Base-by-base conservation (phyloP, 2,113 vertebrate genomes). In the Oxyruncus cristatus region DNA sequence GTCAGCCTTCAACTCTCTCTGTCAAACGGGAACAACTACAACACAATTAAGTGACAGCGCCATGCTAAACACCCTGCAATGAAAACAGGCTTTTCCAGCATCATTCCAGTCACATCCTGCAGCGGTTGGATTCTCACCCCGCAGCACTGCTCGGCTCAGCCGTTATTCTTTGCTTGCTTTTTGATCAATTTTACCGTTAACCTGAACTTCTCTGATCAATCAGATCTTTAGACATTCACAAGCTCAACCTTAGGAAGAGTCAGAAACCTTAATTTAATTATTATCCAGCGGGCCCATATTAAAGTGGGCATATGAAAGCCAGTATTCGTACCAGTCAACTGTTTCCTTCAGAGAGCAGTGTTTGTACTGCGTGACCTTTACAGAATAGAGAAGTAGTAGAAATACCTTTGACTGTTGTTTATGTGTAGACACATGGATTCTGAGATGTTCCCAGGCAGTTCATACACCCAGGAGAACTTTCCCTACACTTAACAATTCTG, bases 131-230 rank as follows among this genome's bases (percentile, higher is more conserved):
- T 93, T 74, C 72, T 77, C 88, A 53, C 62, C 82, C 32, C 1
- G 4, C 68, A 67, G 46, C 28, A 39, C 37, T 50, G 63, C 74
- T 77, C 0, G 0, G 53, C 72, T 71, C n/a, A 91, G 71, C 58
- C 0, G 1, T 78, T 88, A 59, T 59, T 88, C 78, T 93, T 65
- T 41, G 63, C 75, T 68, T 74, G 59, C 68, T 87, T 96, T 94
- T 92, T 94, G 83, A 89, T 96, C 86, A 94, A 93, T 94, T 93
- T 95, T 91, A 95, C 24, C 41, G 76, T 94, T 94, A 92, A 95
- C 92, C 65, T 85, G 85, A 95, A 82, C 68, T 91, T 72, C 88
- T 77, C 76, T 87, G 76, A 92, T 90, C 93, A 93, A 91, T 93
- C 76, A 72, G 26, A 56, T 88, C 68, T 84, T 92, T 30, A 88